Evolutionary conservation across 2,888 invertebrate species (phyloP).

Genomic region (Drosophila mimetica): DNA sequence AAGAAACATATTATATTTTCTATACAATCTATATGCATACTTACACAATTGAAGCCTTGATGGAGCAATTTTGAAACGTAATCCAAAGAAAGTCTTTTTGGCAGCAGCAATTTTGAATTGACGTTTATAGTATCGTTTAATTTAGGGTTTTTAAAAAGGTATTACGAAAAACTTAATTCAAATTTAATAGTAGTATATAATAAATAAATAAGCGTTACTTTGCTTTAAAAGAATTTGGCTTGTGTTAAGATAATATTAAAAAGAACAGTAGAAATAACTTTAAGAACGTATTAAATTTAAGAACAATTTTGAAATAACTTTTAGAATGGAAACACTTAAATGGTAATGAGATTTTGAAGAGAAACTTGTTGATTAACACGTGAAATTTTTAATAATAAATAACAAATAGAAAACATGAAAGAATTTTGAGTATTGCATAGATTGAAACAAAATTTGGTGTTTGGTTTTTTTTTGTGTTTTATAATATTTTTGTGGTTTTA

Average conservation of each 20-base stretch:
- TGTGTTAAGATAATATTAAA: slow-evolving; percentile 16
- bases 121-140: not conserved
- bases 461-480: slow-evolving; percentile 25
- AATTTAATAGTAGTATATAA: slow-evolving; percentile 13
- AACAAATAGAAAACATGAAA: slow-evolving; percentile 37
- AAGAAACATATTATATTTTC: too few species aligned
- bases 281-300: not conserved
- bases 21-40: not conserved
- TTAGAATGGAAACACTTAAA: slow-evolving; percentile 31
- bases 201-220: slow-evolving; percentile 30
- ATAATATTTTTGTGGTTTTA: not conserved
- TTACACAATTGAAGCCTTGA: slow-evolving; percentile 33
- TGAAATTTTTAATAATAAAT: slow-evolving; percentile 36
- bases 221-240: slow-evolving; percentile 39
- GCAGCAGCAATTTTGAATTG: slow-evolving; percentile 6
- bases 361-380: slow-evolving; percentile 28
- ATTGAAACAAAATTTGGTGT: slow-evolving; percentile 15
- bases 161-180: slow-evolving; percentile 14
- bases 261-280: not conserved
- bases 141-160: not conserved
- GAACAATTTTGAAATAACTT: slow-evolving; percentile 23
- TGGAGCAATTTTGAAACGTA: slow-evolving; percentile 27
- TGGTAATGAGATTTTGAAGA: slow-evolving; percentile 39
- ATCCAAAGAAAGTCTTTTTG: slow-evolving; percentile 33
- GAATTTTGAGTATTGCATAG: slow-evolving; percentile 23